Conservation (phyloP, 2,888 invertebrate species). For the Lydus trimaculatus region DNA sequence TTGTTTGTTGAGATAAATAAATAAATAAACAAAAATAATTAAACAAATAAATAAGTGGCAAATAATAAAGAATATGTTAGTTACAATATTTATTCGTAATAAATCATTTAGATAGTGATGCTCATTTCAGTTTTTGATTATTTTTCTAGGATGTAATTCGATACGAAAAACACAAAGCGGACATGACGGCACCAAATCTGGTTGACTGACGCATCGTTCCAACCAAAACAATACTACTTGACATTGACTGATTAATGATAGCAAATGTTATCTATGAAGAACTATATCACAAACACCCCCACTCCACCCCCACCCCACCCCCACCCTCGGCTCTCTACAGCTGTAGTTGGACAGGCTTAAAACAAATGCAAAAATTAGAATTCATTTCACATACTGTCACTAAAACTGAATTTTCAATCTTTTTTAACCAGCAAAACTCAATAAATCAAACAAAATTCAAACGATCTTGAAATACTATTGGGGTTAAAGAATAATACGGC, state of each 20-base stretch:
- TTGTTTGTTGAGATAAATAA: neutral
- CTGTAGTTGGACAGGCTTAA: conserved; percentile 35
- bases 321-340: too few species aligned
- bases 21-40: neutral
- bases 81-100: conserved; percentile 3
- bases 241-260: conserved; percentile 48
- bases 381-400: conserved; percentile 40
- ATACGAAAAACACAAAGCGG: conserved; percentile 30
- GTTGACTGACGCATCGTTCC: conserved; percentile 41
- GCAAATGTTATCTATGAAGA: conserved; percentile 40
- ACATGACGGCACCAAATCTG: conserved; percentile 42
- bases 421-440: conserved; percentile 36
- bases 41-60: neutral
- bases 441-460: conserved; percentile 49
- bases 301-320: conserved; percentile 16
- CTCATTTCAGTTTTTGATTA: conserved; percentile 16
- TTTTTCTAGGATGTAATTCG: conserved; percentile 24
- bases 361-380: conserved; percentile 47
- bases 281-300: conserved; percentile 38
- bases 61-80: neutral
- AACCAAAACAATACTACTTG: conserved; percentile 48
- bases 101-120: conserved; percentile 11
- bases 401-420: conserved; percentile 38
- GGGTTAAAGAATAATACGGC: conserved; percentile 27
- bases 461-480: conserved; percentile 26